Conservation (phyloP, 2,888 invertebrate genomes). For the Dastarcus helophoroides region DNA sequence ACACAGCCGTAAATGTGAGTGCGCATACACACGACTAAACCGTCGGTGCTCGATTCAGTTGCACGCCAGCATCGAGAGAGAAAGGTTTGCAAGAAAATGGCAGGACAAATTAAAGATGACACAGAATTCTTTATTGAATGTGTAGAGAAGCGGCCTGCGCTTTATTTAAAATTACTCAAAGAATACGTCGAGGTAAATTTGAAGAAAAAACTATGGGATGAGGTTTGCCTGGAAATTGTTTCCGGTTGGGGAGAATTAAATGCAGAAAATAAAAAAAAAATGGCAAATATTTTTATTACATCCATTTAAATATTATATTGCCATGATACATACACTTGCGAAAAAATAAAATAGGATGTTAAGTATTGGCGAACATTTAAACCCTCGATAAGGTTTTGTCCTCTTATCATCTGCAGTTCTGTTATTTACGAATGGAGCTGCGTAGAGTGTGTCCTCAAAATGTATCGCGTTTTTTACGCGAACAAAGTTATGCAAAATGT, state of each 20-base stretch:
- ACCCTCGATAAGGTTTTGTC: slow-evolving; percentile 15
- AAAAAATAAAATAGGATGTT: slow-evolving; percentile 13
- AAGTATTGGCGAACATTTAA: slow-evolving; percentile 13
- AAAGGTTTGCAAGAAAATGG: no score
- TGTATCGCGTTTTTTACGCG: slow-evolving; percentile 12
- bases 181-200: slow-evolving; percentile 38
- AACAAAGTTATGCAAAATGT: slow-evolving; percentile 12
- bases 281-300: slow-evolving; percentile 2
- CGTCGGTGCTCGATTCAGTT: no score
- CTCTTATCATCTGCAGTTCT: slow-evolving; percentile 13
- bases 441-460: slow-evolving; percentile 13
- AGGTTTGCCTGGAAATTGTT: slow-evolving; percentile 14
- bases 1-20: no score
- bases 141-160: no score
- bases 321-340: slow-evolving; percentile 13
- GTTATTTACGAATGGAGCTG: slow-evolving; percentile 12
- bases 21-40: no score
- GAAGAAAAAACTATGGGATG: slow-evolving; percentile 40
- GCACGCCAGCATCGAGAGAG: no score
- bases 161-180: no score
- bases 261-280: slow-evolving; percentile 13
- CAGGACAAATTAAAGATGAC: no score
- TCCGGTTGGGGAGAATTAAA: slow-evolving; percentile 12
- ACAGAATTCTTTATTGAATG: no score
- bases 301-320: slow-evolving; percentile 11